Base-by-base conservation (phyloP, 2,113 vertebrate species). In the Cervus canadensis region DNA sequence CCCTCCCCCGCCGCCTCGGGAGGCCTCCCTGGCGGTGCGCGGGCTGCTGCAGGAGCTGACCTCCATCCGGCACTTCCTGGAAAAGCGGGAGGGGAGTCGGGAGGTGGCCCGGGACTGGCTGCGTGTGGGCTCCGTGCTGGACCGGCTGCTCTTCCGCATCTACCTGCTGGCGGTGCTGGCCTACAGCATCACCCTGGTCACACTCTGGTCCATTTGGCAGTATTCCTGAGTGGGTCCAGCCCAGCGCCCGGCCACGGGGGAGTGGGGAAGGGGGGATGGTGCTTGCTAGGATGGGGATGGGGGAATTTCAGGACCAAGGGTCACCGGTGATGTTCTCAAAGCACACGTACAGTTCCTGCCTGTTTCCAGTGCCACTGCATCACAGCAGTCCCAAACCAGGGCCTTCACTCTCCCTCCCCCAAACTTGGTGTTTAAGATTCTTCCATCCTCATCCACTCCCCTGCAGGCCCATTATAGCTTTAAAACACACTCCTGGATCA, bases 151-250 rank as follows among this genome's bases (percentile, higher is more conserved):
- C 7, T 99, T 99, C 98, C 99, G 99, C 0, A 97, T 99, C 1
- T 99, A 99, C 98, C n/a, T 99, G 95, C 98, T 98, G 64, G 99
- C 99, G 0, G 98, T 99, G 96, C 98, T 99, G 98, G 99, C 99
- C 60, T 99, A 99, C 95, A 99, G 98, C 93, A 36, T 99, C 99
- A 99, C 99, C 0, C 98, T 99, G 98, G 99, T 99, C n/a, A 99
- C 98, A 0, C 99, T 99, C 96, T 99, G 99, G 99, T 99, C 99
- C 0, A 98, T 99, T 93, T 99, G 99, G 99, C 99, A 99, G 97
- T 99, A 99, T 0, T 99, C 99, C 95, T 99, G 99, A 99, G 96
- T 0, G 0, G 1, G 0, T 0, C 19, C 25, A 0, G 0, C 19
- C 1, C 6, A 1, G 26, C 9, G 6, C 71, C 36, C 3, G 0